A percentile compares a stretch with the other conserved stretches of the same genome.
Evolutionary conservation across 2,113 vertebrate species (phyloP).

Genomic region (Hoplias malabaricus): DNA sequence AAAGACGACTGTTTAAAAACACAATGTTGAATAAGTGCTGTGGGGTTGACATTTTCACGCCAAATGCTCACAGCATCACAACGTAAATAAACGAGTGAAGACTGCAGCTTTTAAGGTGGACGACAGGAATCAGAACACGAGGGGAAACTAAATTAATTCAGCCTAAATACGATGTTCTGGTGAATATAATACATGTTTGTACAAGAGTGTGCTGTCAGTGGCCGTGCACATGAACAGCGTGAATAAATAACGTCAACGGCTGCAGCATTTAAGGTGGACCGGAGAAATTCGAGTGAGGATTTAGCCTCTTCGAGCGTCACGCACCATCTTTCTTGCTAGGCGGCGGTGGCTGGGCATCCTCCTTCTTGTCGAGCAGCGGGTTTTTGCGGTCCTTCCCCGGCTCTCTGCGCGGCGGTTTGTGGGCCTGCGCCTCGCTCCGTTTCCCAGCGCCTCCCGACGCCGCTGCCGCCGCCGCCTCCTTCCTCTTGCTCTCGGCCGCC

Average conservation of each 20-base stretch:
- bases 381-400: constrained; percentile 90
- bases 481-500: constrained; percentile 91
- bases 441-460: constrained; percentile 73
- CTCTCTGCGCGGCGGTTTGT: constrained; percentile 88
- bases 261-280: not conserved
- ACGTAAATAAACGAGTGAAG: too few relatives aligned
- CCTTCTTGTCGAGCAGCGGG: constrained; percentile 82
- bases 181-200: too few relatives aligned
- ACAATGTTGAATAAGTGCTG: too few relatives aligned
- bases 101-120: too few relatives aligned
- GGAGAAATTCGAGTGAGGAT: not conserved
- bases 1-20: too few relatives aligned
- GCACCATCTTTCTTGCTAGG: constrained; percentile 87
- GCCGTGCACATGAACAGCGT: too few relatives aligned
- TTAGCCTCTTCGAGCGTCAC: not conserved
- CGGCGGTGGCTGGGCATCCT: constrained; percentile 77
- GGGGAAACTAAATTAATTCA: too few relatives aligned
- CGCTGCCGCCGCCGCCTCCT: constrained; percentile 76
- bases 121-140: too few relatives aligned
- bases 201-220: too few relatives aligned
- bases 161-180: too few relatives aligned
- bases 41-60: too few relatives aligned
- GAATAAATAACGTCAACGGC: not conserved
- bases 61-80: too few relatives aligned
- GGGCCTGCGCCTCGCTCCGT: constrained; percentile 82